A percentile compares a stretch with the other conserved stretches of the same genome.
Evolutionary conservation across 92 coral and sea anemone genomes (phyloP).

Genomic region (Virgularia gustaviana): DNA sequence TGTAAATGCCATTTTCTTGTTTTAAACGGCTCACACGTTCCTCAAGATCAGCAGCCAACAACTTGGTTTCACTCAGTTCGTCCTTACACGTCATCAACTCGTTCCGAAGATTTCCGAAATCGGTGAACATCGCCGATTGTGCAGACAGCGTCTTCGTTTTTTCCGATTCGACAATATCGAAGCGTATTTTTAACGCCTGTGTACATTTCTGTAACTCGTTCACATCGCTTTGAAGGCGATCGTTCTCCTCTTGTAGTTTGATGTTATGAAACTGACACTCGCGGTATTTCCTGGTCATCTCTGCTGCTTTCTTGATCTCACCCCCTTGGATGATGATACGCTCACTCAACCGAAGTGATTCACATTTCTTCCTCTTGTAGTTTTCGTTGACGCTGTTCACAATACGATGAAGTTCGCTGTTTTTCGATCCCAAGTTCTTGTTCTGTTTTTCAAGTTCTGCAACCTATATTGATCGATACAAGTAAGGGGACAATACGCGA

Average conservation of each 20-base stretch:
- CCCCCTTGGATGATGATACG: slow-evolving; percentile 71
- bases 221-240: slow-evolving; percentile 61
- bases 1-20: slow-evolving; percentile 65
- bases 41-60: slow-evolving; percentile 65
- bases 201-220: slow-evolving; percentile 78
- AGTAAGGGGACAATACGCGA: neutral
- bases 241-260: slow-evolving; percentile 64
- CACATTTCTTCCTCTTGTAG: slow-evolving; percentile 83
- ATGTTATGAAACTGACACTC: slow-evolving; percentile 70
- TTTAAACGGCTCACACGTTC: slow-evolving; percentile 66
- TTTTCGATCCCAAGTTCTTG: slow-evolving; percentile 9
- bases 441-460: slow-evolving; percentile 6
- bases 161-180: slow-evolving; percentile 86
- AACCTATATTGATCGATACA: too few relatives aligned
- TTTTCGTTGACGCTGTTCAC: slow-evolving; percentile 53
- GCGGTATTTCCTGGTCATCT: slow-evolving; percentile 70
- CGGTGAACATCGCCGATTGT: slow-evolving; percentile 75
- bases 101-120: slow-evolving; percentile 68
- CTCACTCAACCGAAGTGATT: slow-evolving; percentile 80
- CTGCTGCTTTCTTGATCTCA: slow-evolving; percentile 73
- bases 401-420: slow-evolving; percentile 48
- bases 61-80: slow-evolving; percentile 35
- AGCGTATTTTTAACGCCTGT: slow-evolving; percentile 82
- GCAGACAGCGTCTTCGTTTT: slow-evolving; percentile 71
- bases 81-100: slow-evolving; percentile 35